These are phyloP conservation scores for Hirtodrosophila cameraria DNA, from an alignment of 2,888 invertebrate species.

Conservation along the genomic window DNA sequence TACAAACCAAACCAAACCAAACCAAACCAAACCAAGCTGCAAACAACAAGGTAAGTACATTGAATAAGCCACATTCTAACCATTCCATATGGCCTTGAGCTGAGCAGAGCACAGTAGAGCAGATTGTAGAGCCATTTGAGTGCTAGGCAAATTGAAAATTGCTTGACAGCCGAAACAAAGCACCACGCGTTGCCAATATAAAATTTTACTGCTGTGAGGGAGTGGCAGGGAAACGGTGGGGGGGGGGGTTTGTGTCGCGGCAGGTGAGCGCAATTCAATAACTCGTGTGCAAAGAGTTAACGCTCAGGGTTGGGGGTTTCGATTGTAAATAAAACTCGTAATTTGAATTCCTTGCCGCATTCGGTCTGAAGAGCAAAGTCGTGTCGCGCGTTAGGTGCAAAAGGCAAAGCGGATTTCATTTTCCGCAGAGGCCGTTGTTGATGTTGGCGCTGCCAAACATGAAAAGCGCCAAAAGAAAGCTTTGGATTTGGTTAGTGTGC, in stretches of 20 bases:
- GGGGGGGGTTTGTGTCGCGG: background rate
- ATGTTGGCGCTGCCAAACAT: slow-evolving; percentile 45
- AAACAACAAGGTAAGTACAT: slow-evolving; percentile 21
- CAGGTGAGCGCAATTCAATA: slow-evolving; percentile 54
- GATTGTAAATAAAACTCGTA: slow-evolving; percentile 74
- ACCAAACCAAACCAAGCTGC: slow-evolving; percentile 8
- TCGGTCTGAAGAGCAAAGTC: slow-evolving; percentile 13
- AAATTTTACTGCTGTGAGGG: slow-evolving; percentile 43
- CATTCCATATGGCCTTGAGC: slow-evolving; percentile 20
- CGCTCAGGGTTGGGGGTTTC: slow-evolving; percentile 15
- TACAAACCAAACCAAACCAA: too few species aligned
- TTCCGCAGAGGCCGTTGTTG: slow-evolving; percentile 19
- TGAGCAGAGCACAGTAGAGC: too few species aligned
- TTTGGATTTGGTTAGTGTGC: background rate
- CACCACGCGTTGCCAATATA: slow-evolving; percentile 55
- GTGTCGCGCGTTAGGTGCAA: slow-evolving; percentile 38
- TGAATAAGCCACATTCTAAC: too few species aligned
- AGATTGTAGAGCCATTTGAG: slow-evolving; percentile 6
- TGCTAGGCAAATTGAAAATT: slow-evolving; percentile 53
- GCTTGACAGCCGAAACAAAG: slow-evolving; percentile 56
- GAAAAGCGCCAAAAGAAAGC: slow-evolving; percentile 39
- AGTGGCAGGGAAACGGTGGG: background rate
- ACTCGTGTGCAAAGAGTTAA: slow-evolving; percentile 53
- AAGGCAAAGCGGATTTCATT: slow-evolving; percentile 59
- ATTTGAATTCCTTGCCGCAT: slow-evolving; percentile 70